Percentiles rank a stretch among this genome's conserved stretches.
Conservation (phyloP, 2,888 invertebrate genomes). For the Cetonia aurata region DNA sequence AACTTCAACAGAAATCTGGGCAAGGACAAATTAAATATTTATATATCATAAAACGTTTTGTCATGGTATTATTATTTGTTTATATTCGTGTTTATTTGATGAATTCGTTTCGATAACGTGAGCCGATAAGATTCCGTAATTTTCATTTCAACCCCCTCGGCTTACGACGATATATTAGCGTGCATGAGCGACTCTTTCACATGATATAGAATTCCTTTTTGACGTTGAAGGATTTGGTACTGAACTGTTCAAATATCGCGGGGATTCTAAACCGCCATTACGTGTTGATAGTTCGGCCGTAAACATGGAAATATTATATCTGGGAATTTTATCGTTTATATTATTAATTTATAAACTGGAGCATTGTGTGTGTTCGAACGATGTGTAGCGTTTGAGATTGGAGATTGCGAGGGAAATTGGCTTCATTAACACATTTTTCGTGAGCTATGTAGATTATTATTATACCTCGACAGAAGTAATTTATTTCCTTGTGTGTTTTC, state of each 20-base stretch:
- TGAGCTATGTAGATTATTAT: no score
- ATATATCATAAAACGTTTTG: neutral
- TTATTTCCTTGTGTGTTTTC: no score
- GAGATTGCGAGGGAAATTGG: no score
- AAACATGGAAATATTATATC: slow-evolving; percentile 17
- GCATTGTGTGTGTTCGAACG: neutral
- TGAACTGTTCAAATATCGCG: neutral
- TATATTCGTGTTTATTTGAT: neutral
- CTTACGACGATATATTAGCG: slow-evolving; percentile 7
- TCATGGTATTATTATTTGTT: neutral
- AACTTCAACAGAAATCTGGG: no score
- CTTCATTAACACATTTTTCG: no score
- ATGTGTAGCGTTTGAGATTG: slow-evolving; percentile 1
- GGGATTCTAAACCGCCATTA: slow-evolving; percentile 4
- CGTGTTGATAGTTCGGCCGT: slow-evolving; percentile 16
- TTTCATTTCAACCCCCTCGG: slow-evolving; percentile 14
- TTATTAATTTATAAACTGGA: slow-evolving; percentile 1
- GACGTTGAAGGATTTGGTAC: slow-evolving; percentile 21
- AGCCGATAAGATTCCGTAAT: slow-evolving; percentile 11
- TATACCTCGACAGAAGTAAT: no score
- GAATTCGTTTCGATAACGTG: slow-evolving; percentile 8
- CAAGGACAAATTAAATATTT: neutral
- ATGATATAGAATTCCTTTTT: slow-evolving; percentile 10
- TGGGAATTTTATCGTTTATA: neutral
- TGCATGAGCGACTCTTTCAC: neutral